Percentiles rank a stretch among this genome's conserved stretches.
Evolutionary conservation across 1,140 invertebrate species (phyloP).

Genomic region (Paralvinella palmiformis): DNA sequence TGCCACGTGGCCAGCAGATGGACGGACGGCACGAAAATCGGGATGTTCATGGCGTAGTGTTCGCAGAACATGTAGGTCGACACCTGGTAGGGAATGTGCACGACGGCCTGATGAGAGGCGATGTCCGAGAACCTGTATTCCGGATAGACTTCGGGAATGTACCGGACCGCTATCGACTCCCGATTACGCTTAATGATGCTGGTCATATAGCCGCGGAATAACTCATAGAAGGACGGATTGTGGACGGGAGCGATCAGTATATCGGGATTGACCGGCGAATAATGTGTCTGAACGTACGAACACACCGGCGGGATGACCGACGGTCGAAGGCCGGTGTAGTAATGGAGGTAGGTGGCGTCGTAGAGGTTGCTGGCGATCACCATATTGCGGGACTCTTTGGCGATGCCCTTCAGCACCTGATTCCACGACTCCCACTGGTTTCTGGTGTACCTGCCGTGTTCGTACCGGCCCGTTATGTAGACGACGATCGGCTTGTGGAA

Average conservation of each 20-base stretch:
- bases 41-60: constrained; percentile 17
- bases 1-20: constrained; percentile 8
- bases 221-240: no score
- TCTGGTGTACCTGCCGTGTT: constrained; percentile 4
- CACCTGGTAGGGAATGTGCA: constrained; percentile 15
- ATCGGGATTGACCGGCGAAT: no score
- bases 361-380: constrained; percentile 4
- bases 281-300: not conserved
- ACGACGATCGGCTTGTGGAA: constrained; percentile 13
- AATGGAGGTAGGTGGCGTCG: constrained; percentile 9
- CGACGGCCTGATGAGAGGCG: constrained; percentile 1
- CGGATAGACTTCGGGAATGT: no score
- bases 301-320: not conserved
- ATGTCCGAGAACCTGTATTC: not conserved
- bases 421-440: constrained; percentile 10
- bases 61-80: constrained; percentile 14
- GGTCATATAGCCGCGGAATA: no score
- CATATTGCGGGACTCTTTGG: not conserved
- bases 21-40: constrained; percentile 10
- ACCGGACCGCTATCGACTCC: no score
- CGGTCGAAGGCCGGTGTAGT: constrained; percentile 3
- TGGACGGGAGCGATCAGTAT: no score
- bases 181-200: no score
- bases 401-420: constrained; percentile 1
- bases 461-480: constrained; percentile 11